Base-by-base conservation (phyloP, 2,797 vertebrate genomes). In the Parauchenoglanis punctatus region DNA sequence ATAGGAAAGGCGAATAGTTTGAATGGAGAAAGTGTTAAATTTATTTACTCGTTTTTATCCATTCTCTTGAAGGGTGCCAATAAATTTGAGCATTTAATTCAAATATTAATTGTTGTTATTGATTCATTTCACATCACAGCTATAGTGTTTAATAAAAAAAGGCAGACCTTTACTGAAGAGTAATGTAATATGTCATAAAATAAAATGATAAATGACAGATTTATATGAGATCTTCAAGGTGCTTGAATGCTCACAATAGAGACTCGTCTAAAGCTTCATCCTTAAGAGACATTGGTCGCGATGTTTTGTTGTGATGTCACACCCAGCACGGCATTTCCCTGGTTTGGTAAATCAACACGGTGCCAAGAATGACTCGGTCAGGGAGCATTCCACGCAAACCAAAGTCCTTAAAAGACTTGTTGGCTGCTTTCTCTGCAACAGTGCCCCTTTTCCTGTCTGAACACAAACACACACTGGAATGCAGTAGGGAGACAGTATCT, bases 371-470 rank as follows among this genome's bases (percentile, higher is more conserved):
- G 70, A 40, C 25, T 46, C 1, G n/a, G 72, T 61, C 40, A 28
- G 25, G 46, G 31, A 63, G 40, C 35, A n/a, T 77, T 31, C 58
- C 72, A 6, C 31, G 28, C 81, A 49, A 63, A 44, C 67, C 28
- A 7, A 82, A 75, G 81, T 83, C 86, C 86, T 65, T 87, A 87
- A 87, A 84, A 84, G 86, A 87, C 86, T 77, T n/a, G 86, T 56
- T 72, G 52, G 59, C 81, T 83, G 35, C 61, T 75, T 72, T 81
- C n/a, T 87, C 56, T 77, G 58, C 49, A 68, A 13, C 58, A 46
- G 58, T 63, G 58, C 35, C 58, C 23, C 40, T 63, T 81, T 46
- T 63, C 58, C 58, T 82, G 44, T 73, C 56, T 20, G 61, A 73
- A 67, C 81, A 77, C 72, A 87, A 77, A 84, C 72, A 77, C 54